A percentile compares a stretch with the other conserved stretches of the same genome.
phyloP scores from a whole-genome alignment of 2,113 vertebrate species.

The Dunckerocampus dactyliophorus region DNA sequence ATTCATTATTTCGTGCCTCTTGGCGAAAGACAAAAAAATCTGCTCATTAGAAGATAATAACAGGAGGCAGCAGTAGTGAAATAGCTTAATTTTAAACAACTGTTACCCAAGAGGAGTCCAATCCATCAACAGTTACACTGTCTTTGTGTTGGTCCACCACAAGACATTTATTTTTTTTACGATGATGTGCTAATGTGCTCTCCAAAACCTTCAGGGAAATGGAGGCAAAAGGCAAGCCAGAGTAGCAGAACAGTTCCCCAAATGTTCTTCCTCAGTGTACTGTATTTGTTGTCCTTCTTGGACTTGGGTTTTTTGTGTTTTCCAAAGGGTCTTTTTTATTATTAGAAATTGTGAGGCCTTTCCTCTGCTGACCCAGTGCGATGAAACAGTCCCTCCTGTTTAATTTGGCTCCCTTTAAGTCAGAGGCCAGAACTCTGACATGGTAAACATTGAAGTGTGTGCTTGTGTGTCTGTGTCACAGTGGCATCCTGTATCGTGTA shows the following conservation, averaged over 20 bases:
- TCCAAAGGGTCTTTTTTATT: slow-evolving; percentile 33
- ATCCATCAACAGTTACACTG: slow-evolving; percentile 1
- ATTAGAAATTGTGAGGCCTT: slow-evolving; percentile 31
- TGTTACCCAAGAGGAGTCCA: neutral
- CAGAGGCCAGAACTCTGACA: slow-evolving; percentile 49
- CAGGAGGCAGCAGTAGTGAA: slow-evolving; percentile 16
- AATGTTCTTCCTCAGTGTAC: slow-evolving; percentile 42
- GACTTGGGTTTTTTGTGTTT: slow-evolving; percentile 35
- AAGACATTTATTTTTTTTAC: slow-evolving; percentile 57
- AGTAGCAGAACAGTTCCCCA: slow-evolving; percentile 40
- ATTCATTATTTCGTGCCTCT: slow-evolving; percentile 23
- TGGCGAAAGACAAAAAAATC: slow-evolving; percentile 1
- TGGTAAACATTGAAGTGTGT: slow-evolving; percentile 57
- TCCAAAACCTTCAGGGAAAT: slow-evolving; percentile 29
- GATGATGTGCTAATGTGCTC: slow-evolving; percentile 59
- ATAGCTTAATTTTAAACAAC: slow-evolving; percentile 10
- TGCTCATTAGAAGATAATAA: slow-evolving; percentile 32
- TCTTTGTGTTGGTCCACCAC: slow-evolving; percentile 37
- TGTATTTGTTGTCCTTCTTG: slow-evolving; percentile 7
- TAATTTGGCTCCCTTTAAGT: slow-evolving; percentile 71
- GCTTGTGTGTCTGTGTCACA: slow-evolving; percentile 40
- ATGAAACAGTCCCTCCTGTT: slow-evolving; percentile 60
- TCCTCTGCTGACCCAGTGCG: slow-evolving; percentile 30
- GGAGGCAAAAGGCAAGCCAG: slow-evolving; percentile 37
- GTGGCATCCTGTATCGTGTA: slow-evolving; percentile 24